phyloP scores from a whole-genome alignment of 2,113 vertebrate genomes.

The Crotophaga sulcirostris region DNA sequence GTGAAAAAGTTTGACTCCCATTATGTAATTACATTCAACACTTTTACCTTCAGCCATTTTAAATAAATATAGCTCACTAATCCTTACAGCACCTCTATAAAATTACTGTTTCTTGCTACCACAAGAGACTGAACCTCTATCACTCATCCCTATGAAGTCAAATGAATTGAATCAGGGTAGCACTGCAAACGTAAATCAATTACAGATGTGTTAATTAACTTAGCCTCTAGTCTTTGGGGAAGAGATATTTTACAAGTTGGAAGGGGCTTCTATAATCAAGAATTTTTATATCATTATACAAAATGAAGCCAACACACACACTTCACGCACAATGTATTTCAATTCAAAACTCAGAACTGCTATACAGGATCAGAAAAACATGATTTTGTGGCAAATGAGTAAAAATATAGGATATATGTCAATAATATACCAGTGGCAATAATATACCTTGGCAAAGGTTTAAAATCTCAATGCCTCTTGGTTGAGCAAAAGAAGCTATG shows the following conservation, averaged over 20 bases:
- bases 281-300: not conserved
- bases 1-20: not conserved
- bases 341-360: not conserved
- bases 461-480: not conserved
- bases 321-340: not conserved
- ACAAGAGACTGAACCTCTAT: not conserved
- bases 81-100: not conserved
- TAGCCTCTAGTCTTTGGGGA: not conserved
- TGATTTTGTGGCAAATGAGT: not conserved
- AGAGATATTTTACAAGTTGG: not conserved
- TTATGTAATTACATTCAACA: not conserved
- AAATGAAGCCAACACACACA: not conserved
- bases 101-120: not conserved
- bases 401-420: not conserved
- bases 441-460: not conserved
- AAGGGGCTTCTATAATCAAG: not conserved
- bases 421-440: not conserved
- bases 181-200: not conserved
- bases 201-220: not conserved
- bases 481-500: not conserved
- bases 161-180: not conserved
- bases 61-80: not conserved
- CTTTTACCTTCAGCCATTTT: not conserved
- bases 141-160: not conserved
- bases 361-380: not conserved